Evolutionary conservation across 2,797 vertebrate species (phyloP).

Genomic region (Miichthys miiuy): DNA sequence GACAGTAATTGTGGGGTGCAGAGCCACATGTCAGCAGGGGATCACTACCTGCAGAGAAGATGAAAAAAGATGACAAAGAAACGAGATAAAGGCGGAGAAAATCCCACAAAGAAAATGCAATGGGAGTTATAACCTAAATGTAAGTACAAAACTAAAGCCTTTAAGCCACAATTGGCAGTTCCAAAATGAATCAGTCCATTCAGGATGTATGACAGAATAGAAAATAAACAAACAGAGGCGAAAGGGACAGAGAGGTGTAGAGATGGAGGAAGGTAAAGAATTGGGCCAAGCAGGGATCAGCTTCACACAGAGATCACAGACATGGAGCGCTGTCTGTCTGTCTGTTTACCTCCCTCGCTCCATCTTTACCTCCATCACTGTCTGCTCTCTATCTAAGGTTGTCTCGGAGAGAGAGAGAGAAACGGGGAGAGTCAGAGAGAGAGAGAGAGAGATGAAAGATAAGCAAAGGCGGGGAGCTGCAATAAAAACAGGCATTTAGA

Average conservation of each 20-base stretch:
- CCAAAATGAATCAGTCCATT: slow-evolving; percentile 12
- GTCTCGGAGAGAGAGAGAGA: slow-evolving; percentile 34
- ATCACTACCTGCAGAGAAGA: slow-evolving; percentile 67
- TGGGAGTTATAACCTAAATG: slow-evolving; percentile 36
- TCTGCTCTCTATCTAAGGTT: slow-evolving; percentile 42
- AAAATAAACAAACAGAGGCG: slow-evolving; percentile 28
- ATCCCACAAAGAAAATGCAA: slow-evolving; percentile 4
- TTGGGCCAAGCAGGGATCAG: slow-evolving; percentile 80
- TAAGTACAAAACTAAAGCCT: slow-evolving; percentile 17
- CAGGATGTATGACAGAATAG: slow-evolving; percentile 8
- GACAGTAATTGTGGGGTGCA: slow-evolving; percentile 70
- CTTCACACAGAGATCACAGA: slow-evolving; percentile 70
- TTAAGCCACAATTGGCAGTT: slow-evolving; percentile 14
- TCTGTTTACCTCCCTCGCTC: slow-evolving; percentile 62
- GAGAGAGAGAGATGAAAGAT: slow-evolving; percentile 51
- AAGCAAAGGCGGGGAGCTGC: slow-evolving; percentile 47
- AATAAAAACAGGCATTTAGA: slow-evolving; percentile 43
- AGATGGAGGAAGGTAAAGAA: slow-evolving; percentile 69
- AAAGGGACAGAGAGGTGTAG: slow-evolving; percentile 39
- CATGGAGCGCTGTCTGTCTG: slow-evolving; percentile 40
- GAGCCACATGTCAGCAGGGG: slow-evolving; percentile 62
- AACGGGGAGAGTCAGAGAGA: slow-evolving; percentile 7
- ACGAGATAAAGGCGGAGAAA: slow-evolving; percentile 38
- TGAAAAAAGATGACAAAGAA: slow-evolving; percentile 40
- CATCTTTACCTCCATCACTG: slow-evolving; percentile 63